These are phyloP conservation scores for Pentalonia nigronervosa DNA, from an alignment of 1,140 invertebrate genomes.

Conservation along the genomic window DNA sequence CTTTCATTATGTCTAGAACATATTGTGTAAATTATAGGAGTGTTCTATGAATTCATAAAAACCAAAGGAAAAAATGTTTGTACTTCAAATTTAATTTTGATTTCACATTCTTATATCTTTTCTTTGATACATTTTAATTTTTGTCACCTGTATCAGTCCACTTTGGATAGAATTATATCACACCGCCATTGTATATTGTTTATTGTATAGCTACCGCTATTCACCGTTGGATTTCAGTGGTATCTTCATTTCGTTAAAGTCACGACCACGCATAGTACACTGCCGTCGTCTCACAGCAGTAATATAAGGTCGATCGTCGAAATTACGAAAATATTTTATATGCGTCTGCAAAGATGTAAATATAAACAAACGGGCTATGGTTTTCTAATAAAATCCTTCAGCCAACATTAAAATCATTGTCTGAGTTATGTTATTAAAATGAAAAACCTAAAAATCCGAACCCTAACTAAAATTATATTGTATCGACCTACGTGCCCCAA, in stretches of 20 bases:
- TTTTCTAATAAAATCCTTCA: neutral
- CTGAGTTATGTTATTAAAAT: neutral
- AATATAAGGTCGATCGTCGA: neutral
- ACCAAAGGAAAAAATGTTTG: too few species aligned
- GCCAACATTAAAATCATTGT: neutral
- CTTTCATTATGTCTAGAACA: too few species aligned
- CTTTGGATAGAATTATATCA: neutral
- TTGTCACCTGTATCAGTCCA: neutral
- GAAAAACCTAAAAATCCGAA: neutral
- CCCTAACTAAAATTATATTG: too few species aligned
- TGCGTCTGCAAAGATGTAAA: neutral
- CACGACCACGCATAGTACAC: neutral
- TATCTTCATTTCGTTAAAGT: neutral
- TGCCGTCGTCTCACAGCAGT: neutral
- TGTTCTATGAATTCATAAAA: too few species aligned
- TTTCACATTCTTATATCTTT: neutral
- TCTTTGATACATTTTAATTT: neutral
- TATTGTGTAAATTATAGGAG: too few species aligned
- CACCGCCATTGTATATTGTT: neutral
- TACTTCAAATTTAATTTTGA: neutral
- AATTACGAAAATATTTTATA: neutral
- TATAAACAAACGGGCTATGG: neutral
- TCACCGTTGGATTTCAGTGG: neutral
- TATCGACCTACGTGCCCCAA: neutral
- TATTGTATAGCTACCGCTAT: neutral